These are phyloP conservation scores for Tragelaphus strepsiceros DNA, from an alignment of 2,113 vertebrate species.

Conservation along the genomic window DNA sequence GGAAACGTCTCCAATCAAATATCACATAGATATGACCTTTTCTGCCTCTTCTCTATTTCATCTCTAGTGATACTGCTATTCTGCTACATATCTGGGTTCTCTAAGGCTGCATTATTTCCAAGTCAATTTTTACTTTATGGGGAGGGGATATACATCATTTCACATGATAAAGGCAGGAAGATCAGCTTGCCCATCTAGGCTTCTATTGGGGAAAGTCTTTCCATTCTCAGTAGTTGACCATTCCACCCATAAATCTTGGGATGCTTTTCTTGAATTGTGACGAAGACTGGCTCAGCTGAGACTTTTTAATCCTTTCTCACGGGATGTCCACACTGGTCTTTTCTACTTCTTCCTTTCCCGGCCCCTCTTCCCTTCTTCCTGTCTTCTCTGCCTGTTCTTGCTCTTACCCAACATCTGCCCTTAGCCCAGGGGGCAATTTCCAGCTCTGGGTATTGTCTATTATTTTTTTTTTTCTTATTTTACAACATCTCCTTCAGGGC, in stretches of 20 bases:
- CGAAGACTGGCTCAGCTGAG: constrained; percentile 31
- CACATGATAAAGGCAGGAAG: not conserved
- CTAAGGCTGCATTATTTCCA: not conserved
- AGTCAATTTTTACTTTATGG: not conserved
- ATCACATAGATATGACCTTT: not conserved
- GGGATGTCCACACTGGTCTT: constrained; percentile 4
- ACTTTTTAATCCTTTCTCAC: constrained; percentile 10
- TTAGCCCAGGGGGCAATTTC: constrained; percentile 65
- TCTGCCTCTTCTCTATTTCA: not conserved
- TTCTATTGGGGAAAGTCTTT: not conserved
- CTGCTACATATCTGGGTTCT: not conserved
- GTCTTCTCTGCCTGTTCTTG: not conserved
- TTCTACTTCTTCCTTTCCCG: not conserved
- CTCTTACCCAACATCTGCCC: constrained; percentile 55
- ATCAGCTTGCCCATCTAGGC: not conserved
- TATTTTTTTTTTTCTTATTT: not conserved
- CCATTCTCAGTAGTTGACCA: not conserved
- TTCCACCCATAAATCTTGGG: not conserved
- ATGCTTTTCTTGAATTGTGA: constrained; percentile 10
- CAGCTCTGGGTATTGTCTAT: constrained; percentile 53
- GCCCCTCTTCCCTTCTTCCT: not conserved
- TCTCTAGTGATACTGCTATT: not conserved
- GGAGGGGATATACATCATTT: not conserved
- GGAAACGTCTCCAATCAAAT: not conserved
- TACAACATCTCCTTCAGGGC: constrained; percentile 23